Evolutionary conservation across 2,888 invertebrate species (phyloP).

Genomic region (Tupiocoris notatus): DNA sequence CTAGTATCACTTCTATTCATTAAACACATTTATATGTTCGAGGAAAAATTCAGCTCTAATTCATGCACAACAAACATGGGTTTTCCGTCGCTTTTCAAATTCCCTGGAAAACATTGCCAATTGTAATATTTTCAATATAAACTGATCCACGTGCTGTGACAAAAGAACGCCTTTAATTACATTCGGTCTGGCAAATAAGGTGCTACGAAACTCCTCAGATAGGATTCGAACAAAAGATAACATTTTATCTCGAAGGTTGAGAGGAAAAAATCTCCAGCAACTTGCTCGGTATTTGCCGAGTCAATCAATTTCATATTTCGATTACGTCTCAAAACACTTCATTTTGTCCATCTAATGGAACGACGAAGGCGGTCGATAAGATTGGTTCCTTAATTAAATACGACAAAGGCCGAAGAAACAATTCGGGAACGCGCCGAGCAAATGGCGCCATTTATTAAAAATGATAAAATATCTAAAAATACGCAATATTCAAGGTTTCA

Average conservation of each 20-base stretch:
- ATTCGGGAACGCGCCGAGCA: neutral
- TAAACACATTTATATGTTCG: too few relatives aligned
- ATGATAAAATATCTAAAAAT: too few relatives aligned
- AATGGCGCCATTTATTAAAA: neutral
- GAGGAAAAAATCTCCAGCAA: neutral
- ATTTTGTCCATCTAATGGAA: conserved; percentile 15
- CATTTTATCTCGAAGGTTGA: neutral
- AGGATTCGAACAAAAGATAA: conserved; percentile 13
- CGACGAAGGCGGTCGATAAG: conserved; percentile 5
- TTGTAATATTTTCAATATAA: too few relatives aligned
- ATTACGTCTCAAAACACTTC: conserved; percentile 3
- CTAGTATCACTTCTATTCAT: too few relatives aligned
- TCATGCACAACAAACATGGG: too few relatives aligned
- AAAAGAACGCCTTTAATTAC: neutral
- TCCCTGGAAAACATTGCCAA: too few relatives aligned
- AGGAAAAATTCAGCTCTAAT: too few relatives aligned
- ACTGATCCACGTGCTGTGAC: neutral
- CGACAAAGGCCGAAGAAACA: neutral
- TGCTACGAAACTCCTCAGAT: neutral
- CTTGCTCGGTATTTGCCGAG: conserved; percentile 6
- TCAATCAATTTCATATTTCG: conserved; percentile 21
- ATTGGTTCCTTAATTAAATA: conserved; percentile 14
- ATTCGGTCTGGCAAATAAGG: neutral
- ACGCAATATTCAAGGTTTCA: too few relatives aligned
- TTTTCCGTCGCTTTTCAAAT: too few relatives aligned